Conservation (phyloP, 2,797 vertebrate species). For the Gambusia yucatana region DNA sequence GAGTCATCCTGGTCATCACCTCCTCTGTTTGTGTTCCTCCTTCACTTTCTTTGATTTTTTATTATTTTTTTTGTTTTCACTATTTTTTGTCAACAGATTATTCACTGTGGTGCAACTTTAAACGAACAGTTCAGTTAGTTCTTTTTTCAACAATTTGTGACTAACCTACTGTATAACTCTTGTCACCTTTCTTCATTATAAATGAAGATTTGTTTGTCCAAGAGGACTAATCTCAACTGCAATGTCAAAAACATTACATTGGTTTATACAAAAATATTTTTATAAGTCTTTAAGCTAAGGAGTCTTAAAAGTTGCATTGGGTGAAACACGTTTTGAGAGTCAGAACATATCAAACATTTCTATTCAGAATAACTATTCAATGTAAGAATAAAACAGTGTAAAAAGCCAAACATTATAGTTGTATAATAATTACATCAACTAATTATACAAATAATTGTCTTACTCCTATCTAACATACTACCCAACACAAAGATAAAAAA, state of each 20-base stretch:
- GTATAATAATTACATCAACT: not conserved
- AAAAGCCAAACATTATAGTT: not conserved
- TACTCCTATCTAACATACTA: not conserved
- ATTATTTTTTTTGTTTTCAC: conserved; percentile 1
- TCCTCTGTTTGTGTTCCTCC: conserved; percentile 32
- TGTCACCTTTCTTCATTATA: too few relatives aligned
- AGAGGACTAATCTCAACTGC: not conserved
- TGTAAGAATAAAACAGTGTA: not conserved
- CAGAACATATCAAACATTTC: not conserved
- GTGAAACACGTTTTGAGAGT: not conserved
- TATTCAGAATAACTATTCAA: not conserved
- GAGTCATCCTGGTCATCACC: conserved; percentile 65
- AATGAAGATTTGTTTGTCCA: too few relatives aligned
- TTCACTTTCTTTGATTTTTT: conserved; percentile 1
- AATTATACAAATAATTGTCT: not conserved
- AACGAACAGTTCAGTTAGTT: not conserved
- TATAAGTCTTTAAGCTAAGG: not conserved
- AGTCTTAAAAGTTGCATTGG: not conserved
- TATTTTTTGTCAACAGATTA: conserved; percentile 28
- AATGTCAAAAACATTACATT: not conserved
- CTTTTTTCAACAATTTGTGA: not conserved
- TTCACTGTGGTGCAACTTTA: conserved; percentile 35
- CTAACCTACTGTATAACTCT: too few relatives aligned
- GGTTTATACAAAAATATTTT: not conserved
- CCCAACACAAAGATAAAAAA: not conserved